Evolutionary conservation across 2,113 vertebrate species (phyloP), one percentile per base, ranked within the genome.

Genomic region (Rafetus swinhoei): DNA sequence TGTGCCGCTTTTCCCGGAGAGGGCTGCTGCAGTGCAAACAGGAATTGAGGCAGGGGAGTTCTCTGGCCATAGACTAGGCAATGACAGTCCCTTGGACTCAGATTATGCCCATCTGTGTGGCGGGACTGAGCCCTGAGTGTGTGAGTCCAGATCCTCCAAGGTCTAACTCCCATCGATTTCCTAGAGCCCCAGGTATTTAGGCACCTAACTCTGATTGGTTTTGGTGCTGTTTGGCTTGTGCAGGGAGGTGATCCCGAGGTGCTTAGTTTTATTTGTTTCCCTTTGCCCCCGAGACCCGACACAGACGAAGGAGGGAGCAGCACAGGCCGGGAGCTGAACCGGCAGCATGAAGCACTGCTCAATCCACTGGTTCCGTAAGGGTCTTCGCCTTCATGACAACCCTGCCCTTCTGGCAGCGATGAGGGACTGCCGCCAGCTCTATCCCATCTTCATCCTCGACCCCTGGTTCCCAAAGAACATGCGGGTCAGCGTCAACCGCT

Each of bases 331-430:
- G 32, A 14, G 18, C 69, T 8, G 4, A 24, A 76, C 39, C 65
- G 32, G 32, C 29, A 54, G 56, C 55, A 98, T 98, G 97, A 91
- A 87, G 56, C 97, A 98, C 5, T 94, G 81, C 5, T 97, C 97
- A 25, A 96, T 98, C 60, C 98, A 98, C 95, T 98, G 98, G 98
- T 98, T 98, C 94, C 95, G 96, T 18, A 98, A 98, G 87, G 98
- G 98, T 8, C 98, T 98, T 52, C 86, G 97, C 50, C 89, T 98
- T 39, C 98, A 98, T 12, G 97, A 98, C 85, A 98, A 98, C 94
- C 97, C 97, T 2, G 96, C 97, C 0, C 93, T 98, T 62, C 91
- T 97, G 84, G 93, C 96, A 2, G 97, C 98, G 1, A 65, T 98
- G 52, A 91, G 82, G 9, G 79, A 97, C 54, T 98, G 98, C 81